Base-by-base conservation (phyloP, 2,113 vertebrate species). In the Cyanoramphus novaezelandiae region DNA sequence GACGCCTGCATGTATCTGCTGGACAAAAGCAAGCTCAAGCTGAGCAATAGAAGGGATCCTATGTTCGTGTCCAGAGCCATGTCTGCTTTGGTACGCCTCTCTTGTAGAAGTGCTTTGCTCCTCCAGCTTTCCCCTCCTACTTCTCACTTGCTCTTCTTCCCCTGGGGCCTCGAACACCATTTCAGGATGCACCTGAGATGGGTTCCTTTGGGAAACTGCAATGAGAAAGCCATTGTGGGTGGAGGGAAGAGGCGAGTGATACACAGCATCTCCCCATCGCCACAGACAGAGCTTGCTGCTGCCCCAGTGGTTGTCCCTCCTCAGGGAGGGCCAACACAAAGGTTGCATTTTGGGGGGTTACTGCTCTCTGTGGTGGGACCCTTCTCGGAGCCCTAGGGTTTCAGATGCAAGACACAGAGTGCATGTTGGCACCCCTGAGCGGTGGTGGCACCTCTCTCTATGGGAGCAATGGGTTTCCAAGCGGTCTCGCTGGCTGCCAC, bases 1-100 rank as follows among this genome's bases (percentile, higher is more conserved):
- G 97, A 97, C 0, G 89, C 95, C 78, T 98, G 97, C 92, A 90
- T 98, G 67, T 93, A 87, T 69, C 95, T 98, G 60, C 84, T 98
- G 83, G 86, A 93, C 15, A 91, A 96, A 67, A 96, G 95, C 82
- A 55, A 59, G 3, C 94, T 95, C 47, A 97, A 91, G 70, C 63
- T 78, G 29, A 17, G 4, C 28, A 21, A 47, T 0, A 97, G 90
- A 78, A 95, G 88, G 49, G 57, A 97, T 76, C 96, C 98, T 2
- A 81, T 94, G 20, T 3, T 17, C 35, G 95, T 98, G 78, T 82
- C 96, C 83, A 97, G 98, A 70, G 83, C 75, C 67, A 97, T 98
- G 92, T 97, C 96, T 85, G 97, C 97, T 50, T 93, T 97, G 97
- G 98, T 98, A 96, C 0, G 92, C 11, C 24, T 88, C 23, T 83